Evolutionary conservation across 2,797 vertebrate genomes (phyloP), one percentile per base, ranked within the genome.

Genomic region (Oryzias sinensis): DNA sequence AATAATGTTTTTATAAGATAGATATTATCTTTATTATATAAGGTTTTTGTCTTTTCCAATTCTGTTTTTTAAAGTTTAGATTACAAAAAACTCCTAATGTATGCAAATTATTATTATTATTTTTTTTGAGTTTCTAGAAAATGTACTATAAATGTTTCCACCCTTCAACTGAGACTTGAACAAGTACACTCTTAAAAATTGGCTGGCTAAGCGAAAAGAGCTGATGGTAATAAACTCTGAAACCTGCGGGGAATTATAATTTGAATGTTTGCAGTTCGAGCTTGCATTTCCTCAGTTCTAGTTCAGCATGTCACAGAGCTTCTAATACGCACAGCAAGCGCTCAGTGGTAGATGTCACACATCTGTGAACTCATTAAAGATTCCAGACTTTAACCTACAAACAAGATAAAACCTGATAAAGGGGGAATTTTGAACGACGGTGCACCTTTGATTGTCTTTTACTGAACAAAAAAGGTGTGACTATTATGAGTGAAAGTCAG

Each of bases 341-440:
- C 53, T 59, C 65, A 53, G 50, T n/a, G 62, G 66, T 69, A 70
- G 71, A 68, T 63, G 75, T 61, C 65, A 72, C 61, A 46, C 66
- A 77, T 70, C 60, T 65, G 75, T 55, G 40, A 69, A 56, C 70
- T 71, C 77, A 67, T 83, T 75, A 76, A 70, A 43, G 55, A 67
- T 53, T 69, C 71, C 54, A 58, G 50, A 59, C 48, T 49, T 60
- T 71, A 79, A 76, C 73, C 65, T 44, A 63, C 56, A 44, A 55
- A 63, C 43, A 43, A 37, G 33, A 37, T 37, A 37, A 33, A 33
- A 9, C 29, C 29, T 33, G 29, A 33, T 33, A 11, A 33, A 3
- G 29, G 29, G 29, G 29, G 8, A 2, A 29, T 29, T 29, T 29
- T 29, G 6, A 29, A 11, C 3, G 57, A 56, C 49, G 24, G 2